Evolutionary conservation across 2,888 invertebrate species (phyloP), one percentile per base, ranked within the genome.

Genomic region (Aricia artaxerxes): DNA sequence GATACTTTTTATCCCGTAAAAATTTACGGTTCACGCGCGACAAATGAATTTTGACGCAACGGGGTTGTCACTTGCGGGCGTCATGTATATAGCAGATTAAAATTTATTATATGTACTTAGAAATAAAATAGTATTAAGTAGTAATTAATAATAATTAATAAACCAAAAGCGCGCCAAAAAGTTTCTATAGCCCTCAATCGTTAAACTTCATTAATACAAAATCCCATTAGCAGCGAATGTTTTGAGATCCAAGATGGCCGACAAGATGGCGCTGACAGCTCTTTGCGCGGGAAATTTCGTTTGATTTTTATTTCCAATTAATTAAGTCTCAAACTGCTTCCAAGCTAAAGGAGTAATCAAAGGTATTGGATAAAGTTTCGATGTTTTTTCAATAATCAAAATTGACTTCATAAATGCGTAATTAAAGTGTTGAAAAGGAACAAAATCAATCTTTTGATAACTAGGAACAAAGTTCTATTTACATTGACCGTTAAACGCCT

Each of bases 181-280:
- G 49, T 49, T 49, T 11, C 57, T 7, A 24, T 61, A n/a, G 9
- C 16, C 24, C n/a, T 61, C 61, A 61, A 61, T 61, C 24, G 61
- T 24, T 61, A n/a, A n/a, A 9, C 64, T 64, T 64, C 31, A 64
- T 64, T 31, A 64, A 69, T 69, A 35, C 9, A 69, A 69, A 64
- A 69, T 69, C 69, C 69, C 69, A 69, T 69, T 69, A 69, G 69
- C 35, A 69, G 13, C 16, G 35, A 69, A 69, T 69, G 35, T 69
- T 69, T 69, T 69, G 69, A 69, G 13, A 69, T 69, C 69, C 69
- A 69, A 69, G 69, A 69, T 69, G 69, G 69, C 69, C 13, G 13
- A 69, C 13, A 69, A 11, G 53, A 53, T 69, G 35, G 69, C 69
- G 69, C 35, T 69, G 69, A 69, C 35, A 69, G 69, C 69, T 69